Evolutionary conservation across 2,797 vertebrate species (phyloP).

Genomic region (Fringilla coelebs): DNA sequence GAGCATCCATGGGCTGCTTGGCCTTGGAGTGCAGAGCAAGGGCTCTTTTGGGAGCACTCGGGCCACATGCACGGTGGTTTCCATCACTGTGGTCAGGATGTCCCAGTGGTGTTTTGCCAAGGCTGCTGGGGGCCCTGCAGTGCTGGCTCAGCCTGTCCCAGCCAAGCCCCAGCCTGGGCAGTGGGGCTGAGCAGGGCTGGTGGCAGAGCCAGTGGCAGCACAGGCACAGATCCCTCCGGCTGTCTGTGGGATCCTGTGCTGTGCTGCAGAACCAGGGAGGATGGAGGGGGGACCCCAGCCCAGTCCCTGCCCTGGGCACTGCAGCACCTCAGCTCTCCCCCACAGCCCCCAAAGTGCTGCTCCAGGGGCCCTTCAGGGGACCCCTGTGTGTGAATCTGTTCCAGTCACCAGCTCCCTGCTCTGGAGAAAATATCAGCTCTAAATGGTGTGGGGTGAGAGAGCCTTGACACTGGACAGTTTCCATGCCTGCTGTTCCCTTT

Average conservation of each 20-base stretch:
- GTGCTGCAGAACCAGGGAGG: not conserved
- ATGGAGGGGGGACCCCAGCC: not conserved
- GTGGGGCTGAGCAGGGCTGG: fast-evolving
- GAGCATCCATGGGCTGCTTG: not conserved
- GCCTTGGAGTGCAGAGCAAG: not conserved
- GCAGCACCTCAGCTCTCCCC: not conserved
- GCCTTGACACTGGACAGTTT: not conserved
- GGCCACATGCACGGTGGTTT: fast-evolving
- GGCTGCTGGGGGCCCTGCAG: not conserved
- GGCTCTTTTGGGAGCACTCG: fast-evolving
- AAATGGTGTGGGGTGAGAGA: not conserved
- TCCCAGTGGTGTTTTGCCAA: not conserved
- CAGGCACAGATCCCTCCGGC: not conserved
- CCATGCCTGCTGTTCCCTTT: not conserved
- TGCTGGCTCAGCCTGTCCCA: not conserved
- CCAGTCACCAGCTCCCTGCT: not conserved
- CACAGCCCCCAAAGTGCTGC: not conserved
- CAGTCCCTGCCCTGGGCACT: not conserved
- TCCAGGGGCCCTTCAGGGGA: not conserved
- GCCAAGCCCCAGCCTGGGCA: fast-evolving
- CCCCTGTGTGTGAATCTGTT: fast-evolving
- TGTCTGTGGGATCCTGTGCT: not conserved
- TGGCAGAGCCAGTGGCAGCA: not conserved
- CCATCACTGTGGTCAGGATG: not conserved
- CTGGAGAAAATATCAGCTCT: not conserved